These are phyloP conservation scores for Amblyraja radiata DNA, from an alignment of 2,797 vertebrate genomes.

Conservation along the genomic window DNA sequence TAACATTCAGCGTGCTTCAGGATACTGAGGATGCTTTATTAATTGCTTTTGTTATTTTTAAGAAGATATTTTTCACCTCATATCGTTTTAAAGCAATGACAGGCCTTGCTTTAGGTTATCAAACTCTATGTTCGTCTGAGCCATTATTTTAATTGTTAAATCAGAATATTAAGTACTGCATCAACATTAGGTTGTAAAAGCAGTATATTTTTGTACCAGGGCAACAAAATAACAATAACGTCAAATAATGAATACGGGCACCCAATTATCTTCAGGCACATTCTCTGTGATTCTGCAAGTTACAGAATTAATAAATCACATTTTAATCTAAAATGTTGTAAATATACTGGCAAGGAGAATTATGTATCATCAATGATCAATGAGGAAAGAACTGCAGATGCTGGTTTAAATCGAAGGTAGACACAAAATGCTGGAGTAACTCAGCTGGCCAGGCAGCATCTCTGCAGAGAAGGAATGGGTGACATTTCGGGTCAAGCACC, in stretches of 20 bases:
- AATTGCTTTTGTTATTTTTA: no score
- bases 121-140: background rate
- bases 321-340: background rate
- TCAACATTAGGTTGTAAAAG: background rate
- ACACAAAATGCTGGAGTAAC: no score
- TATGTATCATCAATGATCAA: background rate
- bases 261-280: background rate
- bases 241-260: background rate
- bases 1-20: no score
- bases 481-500: no score
- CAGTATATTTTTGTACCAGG: background rate
- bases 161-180: background rate
- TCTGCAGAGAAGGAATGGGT: no score
- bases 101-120: background rate
- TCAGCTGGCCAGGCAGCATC: no score
- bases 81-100: background rate
- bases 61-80: no score
- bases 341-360: background rate
- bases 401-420: no score
- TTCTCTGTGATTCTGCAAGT: background rate
- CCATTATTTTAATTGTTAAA: background rate
- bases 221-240: background rate
- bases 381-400: no score
- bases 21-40: no score
- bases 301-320: background rate